Percentiles rank a stretch among this genome's conserved stretches.
These are phyloP conservation scores for Lathamus discolor DNA, from an alignment of 2,113 vertebrate genomes.

Conservation along the genomic window DNA sequence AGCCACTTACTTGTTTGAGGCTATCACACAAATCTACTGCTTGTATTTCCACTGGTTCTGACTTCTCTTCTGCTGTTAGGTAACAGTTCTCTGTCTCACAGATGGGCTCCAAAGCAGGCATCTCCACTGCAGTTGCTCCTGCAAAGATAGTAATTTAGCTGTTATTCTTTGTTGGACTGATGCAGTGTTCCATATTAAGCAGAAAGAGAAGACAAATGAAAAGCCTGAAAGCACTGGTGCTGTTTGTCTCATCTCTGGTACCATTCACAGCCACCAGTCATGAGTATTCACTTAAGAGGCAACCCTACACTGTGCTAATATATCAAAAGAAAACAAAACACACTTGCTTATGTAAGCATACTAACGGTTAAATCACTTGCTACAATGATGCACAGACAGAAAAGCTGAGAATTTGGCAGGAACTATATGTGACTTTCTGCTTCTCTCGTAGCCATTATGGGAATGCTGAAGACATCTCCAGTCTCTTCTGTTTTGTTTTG, in stretches of 20 bases:
- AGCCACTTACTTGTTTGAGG: conserved; percentile 58
- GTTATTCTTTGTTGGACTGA: conserved; percentile 3
- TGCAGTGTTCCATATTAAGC: conserved; percentile 19
- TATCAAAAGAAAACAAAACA: not conserved
- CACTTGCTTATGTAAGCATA: not conserved
- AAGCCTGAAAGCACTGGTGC: not conserved
- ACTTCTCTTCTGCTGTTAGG: not conserved
- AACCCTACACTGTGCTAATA: not conserved
- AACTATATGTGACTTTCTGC: not conserved
- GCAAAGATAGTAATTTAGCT: not conserved
- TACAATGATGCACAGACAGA: not conserved
- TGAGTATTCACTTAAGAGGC: not conserved
- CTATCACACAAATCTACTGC: not conserved
- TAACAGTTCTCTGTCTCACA: not conserved
- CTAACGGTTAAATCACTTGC: not conserved
- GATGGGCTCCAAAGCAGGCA: not conserved
- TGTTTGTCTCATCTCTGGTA: not conserved
- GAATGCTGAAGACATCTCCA: not conserved
- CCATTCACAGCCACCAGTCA: not conserved
- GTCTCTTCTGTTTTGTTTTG: not conserved
- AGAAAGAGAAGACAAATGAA: not conserved
- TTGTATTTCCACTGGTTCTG: not conserved
- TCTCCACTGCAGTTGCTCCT: not conserved
- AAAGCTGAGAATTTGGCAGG: not conserved
- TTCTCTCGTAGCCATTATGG: not conserved